A percentile compares a stretch with the other conserved stretches of the same genome.
phyloP scores from a whole-genome alignment of 1,140 invertebrate genomes.

The Patella vulgata region DNA sequence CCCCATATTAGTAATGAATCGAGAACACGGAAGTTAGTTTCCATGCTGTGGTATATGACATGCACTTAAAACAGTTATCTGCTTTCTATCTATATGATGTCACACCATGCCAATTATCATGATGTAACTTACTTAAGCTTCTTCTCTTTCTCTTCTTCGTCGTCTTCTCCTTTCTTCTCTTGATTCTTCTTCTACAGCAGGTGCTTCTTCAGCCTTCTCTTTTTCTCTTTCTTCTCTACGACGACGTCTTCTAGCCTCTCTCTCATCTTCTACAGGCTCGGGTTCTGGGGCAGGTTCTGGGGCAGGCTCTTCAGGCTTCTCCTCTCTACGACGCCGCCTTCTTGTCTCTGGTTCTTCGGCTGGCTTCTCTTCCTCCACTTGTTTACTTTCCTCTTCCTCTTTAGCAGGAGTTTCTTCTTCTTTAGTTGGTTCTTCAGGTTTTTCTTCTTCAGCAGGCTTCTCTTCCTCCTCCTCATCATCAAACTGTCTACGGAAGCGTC shows the following conservation, averaged over 20 bases:
- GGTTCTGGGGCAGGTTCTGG: not conserved
- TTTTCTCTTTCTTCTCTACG: conserved; percentile 3
- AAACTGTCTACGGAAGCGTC: not conserved
- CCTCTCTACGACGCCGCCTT: not conserved
- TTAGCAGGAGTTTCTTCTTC: no score
- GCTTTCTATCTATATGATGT: no score
- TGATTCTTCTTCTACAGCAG: not conserved
- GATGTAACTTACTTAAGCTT: not conserved
- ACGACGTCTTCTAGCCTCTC: conserved; percentile 1
- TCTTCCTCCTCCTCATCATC: not conserved
- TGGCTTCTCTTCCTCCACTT: not conserved
- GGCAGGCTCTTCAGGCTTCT: not conserved
- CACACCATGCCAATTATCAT: no score
- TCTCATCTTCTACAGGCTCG: not conserved
- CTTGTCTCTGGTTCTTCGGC: not conserved
- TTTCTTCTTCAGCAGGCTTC: no score
- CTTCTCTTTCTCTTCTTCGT: not conserved
- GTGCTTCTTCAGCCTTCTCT: not conserved
- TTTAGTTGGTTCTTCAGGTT: not conserved
- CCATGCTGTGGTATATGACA: no score
- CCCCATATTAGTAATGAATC: no score
- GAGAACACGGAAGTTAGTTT: no score
- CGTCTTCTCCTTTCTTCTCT: not conserved
- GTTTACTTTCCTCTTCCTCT: no score
- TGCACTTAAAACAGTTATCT: no score